Evolutionary conservation across 1,140 invertebrate species (phyloP).

Genomic region (Aphaenogaster floridana): DNA sequence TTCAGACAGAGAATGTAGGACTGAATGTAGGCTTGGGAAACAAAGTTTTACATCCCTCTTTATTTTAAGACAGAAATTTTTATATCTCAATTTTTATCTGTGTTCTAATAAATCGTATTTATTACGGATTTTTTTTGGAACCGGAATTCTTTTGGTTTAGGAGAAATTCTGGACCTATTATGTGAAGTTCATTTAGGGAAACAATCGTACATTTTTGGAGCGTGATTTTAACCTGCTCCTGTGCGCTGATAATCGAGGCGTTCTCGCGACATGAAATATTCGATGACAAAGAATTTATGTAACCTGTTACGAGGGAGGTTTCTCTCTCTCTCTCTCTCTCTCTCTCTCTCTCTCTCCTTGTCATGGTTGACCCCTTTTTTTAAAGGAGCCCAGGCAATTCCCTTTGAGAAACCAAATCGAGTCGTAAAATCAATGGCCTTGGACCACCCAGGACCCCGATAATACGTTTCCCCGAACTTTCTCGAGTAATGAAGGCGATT

Average conservation of each 20-base stretch:
- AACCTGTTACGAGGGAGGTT: constrained; percentile 20
- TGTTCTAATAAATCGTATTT: background rate
- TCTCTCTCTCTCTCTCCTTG: background rate
- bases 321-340: background rate
- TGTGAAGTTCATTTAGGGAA: background rate
- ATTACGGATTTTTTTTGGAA: background rate
- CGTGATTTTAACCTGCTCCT: background rate
- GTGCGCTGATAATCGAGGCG: background rate
- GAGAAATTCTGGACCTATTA: background rate
- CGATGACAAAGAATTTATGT: constrained; percentile 15
- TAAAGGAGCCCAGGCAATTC: constrained; percentile 18
- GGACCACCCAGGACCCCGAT: constrained; percentile 77
- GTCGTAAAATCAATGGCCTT: constrained; percentile 75
- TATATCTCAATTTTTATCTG: background rate
- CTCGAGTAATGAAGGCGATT: constrained; percentile 78
- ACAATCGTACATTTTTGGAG: background rate
- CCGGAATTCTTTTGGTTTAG: too few relatives aligned
- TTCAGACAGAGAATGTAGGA: background rate
- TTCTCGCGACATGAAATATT: background rate
- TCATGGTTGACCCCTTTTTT: constrained; percentile 31
- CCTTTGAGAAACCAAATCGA: constrained; percentile 65
- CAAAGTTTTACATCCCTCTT: background rate
- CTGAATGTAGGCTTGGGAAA: too few relatives aligned
- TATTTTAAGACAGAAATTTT: background rate
- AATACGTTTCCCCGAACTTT: constrained; percentile 76